Evolutionary conservation across 23 tunicate genomes (phyloP).

Genomic region (Clavelina lepadiformis): DNA sequence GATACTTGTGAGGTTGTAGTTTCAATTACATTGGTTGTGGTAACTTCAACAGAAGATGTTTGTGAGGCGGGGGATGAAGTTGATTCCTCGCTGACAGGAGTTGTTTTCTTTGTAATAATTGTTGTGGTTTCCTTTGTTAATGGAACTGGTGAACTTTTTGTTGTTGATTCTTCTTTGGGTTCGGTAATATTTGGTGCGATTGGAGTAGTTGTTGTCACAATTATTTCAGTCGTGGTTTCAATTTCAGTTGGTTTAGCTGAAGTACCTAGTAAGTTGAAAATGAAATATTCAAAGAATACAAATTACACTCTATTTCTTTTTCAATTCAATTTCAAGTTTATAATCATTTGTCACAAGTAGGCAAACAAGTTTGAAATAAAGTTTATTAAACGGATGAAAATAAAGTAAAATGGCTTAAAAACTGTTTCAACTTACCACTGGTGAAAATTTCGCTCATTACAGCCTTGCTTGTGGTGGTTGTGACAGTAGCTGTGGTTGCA

Average conservation of each 20-base stretch:
- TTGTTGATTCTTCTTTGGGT: slow-evolving; percentile 1
- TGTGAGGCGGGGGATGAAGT: no score
- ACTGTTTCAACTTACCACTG: no score
- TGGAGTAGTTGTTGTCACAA: slow-evolving; percentile 18
- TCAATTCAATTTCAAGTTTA: no score
- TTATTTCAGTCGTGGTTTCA: slow-evolving; percentile 57
- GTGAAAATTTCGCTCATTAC: no score
- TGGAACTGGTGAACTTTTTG: neutral
- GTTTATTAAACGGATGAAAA: no score
- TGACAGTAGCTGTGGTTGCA: slow-evolving; percentile 7
- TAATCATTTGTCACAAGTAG: no score
- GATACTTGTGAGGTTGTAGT: slow-evolving; percentile 31
- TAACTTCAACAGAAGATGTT: neutral
- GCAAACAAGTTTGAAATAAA: no score
- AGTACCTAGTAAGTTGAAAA: no score
- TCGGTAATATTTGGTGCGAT: neutral
- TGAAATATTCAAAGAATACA: no score
- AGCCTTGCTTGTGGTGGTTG: slow-evolving; percentile 21
- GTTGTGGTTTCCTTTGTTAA: slow-evolving; percentile 48
- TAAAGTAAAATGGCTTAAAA: no score
- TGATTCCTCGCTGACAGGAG: slow-evolving; percentile 1
- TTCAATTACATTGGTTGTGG: slow-evolving; percentile 31
- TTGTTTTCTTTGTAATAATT: slow-evolving; percentile 41
- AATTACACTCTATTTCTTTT: no score
- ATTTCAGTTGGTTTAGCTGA: slow-evolving; percentile 32